These are phyloP conservation scores for Drosophila gunungcola DNA, from an alignment of 1,140 invertebrate genomes.

Conservation along the genomic window DNA sequence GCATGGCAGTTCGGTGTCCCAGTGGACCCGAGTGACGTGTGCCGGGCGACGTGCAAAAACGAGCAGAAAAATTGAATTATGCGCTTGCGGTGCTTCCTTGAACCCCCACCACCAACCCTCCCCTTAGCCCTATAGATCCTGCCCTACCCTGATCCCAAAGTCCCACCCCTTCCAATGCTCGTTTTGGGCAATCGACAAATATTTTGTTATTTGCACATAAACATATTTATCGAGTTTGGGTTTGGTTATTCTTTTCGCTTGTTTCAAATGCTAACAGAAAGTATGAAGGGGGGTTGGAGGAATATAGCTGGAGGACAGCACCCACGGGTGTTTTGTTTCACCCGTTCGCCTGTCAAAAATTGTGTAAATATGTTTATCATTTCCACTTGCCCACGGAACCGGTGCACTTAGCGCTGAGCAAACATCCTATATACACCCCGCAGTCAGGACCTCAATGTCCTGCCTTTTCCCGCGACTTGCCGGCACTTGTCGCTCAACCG, in stretches of 20 bases:
- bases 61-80: slow-evolving; percentile 85
- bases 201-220: slow-evolving; percentile 83
- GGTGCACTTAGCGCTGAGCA: slow-evolving; percentile 73
- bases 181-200: slow-evolving; percentile 77
- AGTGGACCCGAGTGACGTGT: slow-evolving; percentile 72
- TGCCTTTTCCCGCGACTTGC: slow-evolving; percentile 22
- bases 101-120: neutral
- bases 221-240: slow-evolving; percentile 82
- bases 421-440: slow-evolving; percentile 42
- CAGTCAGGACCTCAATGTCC: slow-evolving; percentile 14
- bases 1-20: slow-evolving; percentile 51
- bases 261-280: slow-evolving; percentile 23
- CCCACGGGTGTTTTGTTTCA: slow-evolving; percentile 82
- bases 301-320: slow-evolving; percentile 30
- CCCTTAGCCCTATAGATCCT: slow-evolving; percentile 34
- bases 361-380: slow-evolving; percentile 85
- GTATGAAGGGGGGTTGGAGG: neutral
- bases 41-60: slow-evolving; percentile 76
- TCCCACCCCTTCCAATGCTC: slow-evolving; percentile 12
- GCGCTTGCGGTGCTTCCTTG: slow-evolving; percentile 77
- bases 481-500: slow-evolving; percentile 70
- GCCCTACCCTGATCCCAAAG: slow-evolving; percentile 11
- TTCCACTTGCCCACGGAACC: slow-evolving; percentile 75
- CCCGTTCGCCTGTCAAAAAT: slow-evolving; percentile 84
- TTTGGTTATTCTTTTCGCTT: slow-evolving; percentile 38